Conservation (phyloP, 2,797 vertebrate species). For the Brachyalestes nurse region DNA sequence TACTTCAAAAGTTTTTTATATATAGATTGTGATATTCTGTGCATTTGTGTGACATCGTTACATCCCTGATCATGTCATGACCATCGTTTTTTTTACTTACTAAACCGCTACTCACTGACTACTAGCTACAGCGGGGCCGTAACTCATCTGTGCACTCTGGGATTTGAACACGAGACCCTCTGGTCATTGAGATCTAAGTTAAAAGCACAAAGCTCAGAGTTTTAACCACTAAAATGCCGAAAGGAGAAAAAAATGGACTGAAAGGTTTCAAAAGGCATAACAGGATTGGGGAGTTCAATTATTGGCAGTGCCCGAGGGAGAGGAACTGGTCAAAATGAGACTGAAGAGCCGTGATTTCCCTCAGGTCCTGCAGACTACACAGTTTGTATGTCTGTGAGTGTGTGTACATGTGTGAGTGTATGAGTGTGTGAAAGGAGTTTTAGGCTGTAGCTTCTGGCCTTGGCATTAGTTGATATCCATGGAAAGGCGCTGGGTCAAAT, state of each 20-base stretch:
- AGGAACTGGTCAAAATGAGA: slow-evolving; percentile 42
- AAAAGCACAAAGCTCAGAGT: slow-evolving; percentile 24
- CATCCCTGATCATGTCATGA: not conserved
- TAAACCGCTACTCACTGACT: not conserved
- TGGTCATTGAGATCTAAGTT: slow-evolving; percentile 31
- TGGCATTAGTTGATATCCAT: not conserved
- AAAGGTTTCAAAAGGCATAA: slow-evolving; percentile 48
- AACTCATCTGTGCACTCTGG: slow-evolving; percentile 12
- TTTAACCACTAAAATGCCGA: slow-evolving; percentile 35
- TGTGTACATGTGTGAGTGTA: not conserved
- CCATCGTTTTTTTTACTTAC: not conserved
- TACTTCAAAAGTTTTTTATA: too few relatives aligned
- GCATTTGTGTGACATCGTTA: not conserved
- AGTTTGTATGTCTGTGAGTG: not conserved
- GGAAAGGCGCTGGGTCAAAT: not conserved
- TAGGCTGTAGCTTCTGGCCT: not conserved
- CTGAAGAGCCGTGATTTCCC: slow-evolving; percentile 57
- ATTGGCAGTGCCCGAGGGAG: slow-evolving; percentile 32
- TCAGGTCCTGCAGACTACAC: slow-evolving; percentile 41
- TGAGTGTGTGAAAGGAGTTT: not conserved
- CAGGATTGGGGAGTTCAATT: slow-evolving; percentile 58
- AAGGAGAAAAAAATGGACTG: slow-evolving; percentile 30
- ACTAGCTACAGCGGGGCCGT: slow-evolving; percentile 13
- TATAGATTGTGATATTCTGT: too few relatives aligned
- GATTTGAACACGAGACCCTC: slow-evolving; percentile 37